phyloP scores from a whole-genome alignment of 2,113 vertebrate genomes.

The Mohoua ochrocephala region DNA sequence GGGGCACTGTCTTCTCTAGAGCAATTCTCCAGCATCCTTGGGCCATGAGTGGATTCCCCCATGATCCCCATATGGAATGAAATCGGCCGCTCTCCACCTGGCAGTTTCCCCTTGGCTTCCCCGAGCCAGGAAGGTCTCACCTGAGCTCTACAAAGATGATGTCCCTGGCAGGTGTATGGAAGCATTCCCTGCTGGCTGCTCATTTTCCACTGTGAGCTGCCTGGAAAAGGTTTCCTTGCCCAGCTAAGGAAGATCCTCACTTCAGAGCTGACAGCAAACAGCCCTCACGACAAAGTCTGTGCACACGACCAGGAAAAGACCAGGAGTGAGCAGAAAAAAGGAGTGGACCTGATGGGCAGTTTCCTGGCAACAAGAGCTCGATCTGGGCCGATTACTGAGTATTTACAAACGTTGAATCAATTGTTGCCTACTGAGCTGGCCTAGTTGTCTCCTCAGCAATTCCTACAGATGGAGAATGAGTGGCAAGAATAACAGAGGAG shows the following conservation, averaged over 20 bases:
- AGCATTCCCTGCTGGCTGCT: not conserved
- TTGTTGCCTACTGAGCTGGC: not conserved
- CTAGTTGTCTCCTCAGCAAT: not conserved
- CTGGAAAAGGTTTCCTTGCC: not conserved
- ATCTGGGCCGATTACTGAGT: not conserved
- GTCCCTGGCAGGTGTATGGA: not conserved
- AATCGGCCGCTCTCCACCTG: not conserved
- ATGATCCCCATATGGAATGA: not conserved
- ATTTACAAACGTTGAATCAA: not conserved
- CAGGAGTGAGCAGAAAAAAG: not conserved
- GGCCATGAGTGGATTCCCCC: not conserved
- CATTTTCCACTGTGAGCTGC: not conserved
- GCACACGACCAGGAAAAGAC: rapidly evolving
- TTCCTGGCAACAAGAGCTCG: not conserved
- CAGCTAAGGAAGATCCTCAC: not conserved
- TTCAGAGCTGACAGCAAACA: not conserved
- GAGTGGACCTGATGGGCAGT: not conserved
- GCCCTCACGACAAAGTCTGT: not conserved
- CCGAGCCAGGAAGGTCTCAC: not conserved
- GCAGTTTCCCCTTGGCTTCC: not conserved
- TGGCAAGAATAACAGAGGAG: not conserved
- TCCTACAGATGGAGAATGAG: not conserved
- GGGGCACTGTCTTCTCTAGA: not conserved
- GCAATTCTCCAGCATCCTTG: not conserved
- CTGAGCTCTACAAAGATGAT: not conserved